Evolutionary conservation across 2,113 vertebrate species (phyloP), one percentile per base, ranked within the genome.

Genomic region (Toxotes chatareus): DNA sequence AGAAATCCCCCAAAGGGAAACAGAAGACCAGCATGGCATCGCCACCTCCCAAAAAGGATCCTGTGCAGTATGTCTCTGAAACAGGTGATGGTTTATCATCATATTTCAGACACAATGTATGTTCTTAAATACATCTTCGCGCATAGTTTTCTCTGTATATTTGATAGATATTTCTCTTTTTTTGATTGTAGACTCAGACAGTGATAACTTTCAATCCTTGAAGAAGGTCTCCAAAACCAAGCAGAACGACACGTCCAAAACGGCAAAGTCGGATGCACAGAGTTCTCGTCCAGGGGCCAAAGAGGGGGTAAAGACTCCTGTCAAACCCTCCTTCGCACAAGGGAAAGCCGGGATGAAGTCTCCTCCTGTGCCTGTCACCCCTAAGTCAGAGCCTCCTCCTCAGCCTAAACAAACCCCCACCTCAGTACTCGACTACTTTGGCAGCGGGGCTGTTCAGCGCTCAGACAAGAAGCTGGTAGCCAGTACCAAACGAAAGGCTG

Each of bases 401-500:
- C 95, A 80, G 82, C 91, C 94, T 81, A 98, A 97, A 85, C 91
- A 92, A 32, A 97, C 93, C 19, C 95, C 94, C 36, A 99, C 95
- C 2, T 98, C 98, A 0, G 96, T 96, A 0, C 49, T 95, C 0
- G 97, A 98, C 84, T 99, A 93, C 92, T 99, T 99, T 77, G 98
- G 98, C 73, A 94, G 80, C 4, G 85, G 84, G 4, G 86, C 86
- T 1, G 68, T 99, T 65, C 96, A 96, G 12, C 95, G 97, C 60
- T 99, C 98, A 0, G 96, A 96, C 5, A 98, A 96, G 91, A 99
- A 97, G 87, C 95, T 99, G 85, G 98, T 99, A 40, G 95, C 97
- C 73, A 98, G 96, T 92, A 94, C 83, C 68, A 96, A 97, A 90
- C 95, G 96, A 85, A 98, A 97, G 92, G 94, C 96, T 63, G 98